Conservation (phyloP, 2,888 invertebrate genomes). For the Aplocera efformata region DNA sequence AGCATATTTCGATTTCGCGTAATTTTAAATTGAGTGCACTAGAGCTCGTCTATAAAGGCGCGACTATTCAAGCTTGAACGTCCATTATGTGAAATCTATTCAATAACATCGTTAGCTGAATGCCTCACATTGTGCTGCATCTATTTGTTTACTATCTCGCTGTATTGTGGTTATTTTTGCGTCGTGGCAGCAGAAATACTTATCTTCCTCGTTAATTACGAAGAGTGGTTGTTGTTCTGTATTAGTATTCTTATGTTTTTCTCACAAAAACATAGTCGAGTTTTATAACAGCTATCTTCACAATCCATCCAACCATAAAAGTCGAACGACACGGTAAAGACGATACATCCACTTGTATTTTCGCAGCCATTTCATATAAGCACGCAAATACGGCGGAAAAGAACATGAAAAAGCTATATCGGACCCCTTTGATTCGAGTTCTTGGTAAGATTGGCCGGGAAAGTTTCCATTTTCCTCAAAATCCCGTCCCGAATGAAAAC, state of each 20-base stretch:
- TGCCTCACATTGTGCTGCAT: conserved; percentile 14
- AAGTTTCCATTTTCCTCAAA: conserved; percentile 43
- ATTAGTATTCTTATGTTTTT: no score
- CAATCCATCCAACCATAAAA: neutral
- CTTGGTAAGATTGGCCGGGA: conserved; percentile 41
- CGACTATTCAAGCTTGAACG: conserved; percentile 25
- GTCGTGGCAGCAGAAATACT: neutral
- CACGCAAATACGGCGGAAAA: conserved; percentile 30
- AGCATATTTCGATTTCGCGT: conserved; percentile 10
- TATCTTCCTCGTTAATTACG: no score
- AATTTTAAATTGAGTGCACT: conserved; percentile 23
- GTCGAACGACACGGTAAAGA: conserved; percentile 5
- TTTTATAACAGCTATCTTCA: neutral
- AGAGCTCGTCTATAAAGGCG: conserved; percentile 26
- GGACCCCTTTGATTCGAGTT: conserved; percentile 44
- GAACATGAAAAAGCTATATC: conserved; percentile 41
- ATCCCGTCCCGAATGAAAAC: conserved; percentile 52
- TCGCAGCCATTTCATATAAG: conserved; percentile 28
- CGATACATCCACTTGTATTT: conserved; percentile 10
- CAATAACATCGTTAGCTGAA: conserved; percentile 28
- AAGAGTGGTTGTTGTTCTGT: no score
- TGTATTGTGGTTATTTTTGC: no score
- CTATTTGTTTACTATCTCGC: conserved; percentile 1
- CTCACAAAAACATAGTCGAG: neutral
- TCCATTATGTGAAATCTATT: conserved; percentile 30